A percentile compares a stretch with the other conserved stretches of the same genome.
phyloP scores from a whole-genome alignment of 2,113 vertebrate genomes.

The Apteryx owenii region DNA sequence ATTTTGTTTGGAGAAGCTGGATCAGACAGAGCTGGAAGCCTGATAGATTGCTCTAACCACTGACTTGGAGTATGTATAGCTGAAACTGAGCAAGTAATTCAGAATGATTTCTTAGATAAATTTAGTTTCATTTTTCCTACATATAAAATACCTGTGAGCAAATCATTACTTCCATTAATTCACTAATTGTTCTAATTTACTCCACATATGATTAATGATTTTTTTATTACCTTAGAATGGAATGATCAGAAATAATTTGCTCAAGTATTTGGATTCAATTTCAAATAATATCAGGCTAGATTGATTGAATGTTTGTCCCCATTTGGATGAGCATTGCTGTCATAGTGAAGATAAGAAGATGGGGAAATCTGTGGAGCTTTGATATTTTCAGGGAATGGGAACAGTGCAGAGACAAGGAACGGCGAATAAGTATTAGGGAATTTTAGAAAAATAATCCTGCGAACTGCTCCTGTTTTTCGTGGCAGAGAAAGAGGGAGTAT shows the following conservation, averaged over 20 bases:
- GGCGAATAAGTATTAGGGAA: not conserved
- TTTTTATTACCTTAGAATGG: not conserved
- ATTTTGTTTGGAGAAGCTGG: slow-evolving; percentile 31
- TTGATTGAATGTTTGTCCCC: not conserved
- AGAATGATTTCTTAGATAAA: slow-evolving; percentile 5
- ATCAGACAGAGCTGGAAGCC: not conserved
- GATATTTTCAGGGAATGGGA: not conserved
- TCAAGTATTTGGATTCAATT: not conserved
- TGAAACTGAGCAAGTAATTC: not conserved
- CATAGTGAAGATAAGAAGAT: not conserved
- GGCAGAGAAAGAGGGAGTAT: not conserved
- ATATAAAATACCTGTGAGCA: not conserved
- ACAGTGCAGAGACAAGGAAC: not conserved
- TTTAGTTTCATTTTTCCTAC: not conserved
- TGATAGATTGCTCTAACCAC: not conserved
- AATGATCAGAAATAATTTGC: not conserved
- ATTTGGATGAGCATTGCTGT: not conserved
- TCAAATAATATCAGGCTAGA: not conserved
- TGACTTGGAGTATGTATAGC: not conserved
- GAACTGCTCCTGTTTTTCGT: not conserved
- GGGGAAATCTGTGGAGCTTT: not conserved
- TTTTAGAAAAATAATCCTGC: slow-evolving; percentile 1
- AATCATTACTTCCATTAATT: slow-evolving; percentile 7
- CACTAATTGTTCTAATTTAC: not conserved
- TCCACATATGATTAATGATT: not conserved